Percentiles rank a stretch among this genome's conserved stretches.
Evolutionary conservation across 1,140 invertebrate genomes (phyloP).

Genomic region (Patella vulgata): DNA sequence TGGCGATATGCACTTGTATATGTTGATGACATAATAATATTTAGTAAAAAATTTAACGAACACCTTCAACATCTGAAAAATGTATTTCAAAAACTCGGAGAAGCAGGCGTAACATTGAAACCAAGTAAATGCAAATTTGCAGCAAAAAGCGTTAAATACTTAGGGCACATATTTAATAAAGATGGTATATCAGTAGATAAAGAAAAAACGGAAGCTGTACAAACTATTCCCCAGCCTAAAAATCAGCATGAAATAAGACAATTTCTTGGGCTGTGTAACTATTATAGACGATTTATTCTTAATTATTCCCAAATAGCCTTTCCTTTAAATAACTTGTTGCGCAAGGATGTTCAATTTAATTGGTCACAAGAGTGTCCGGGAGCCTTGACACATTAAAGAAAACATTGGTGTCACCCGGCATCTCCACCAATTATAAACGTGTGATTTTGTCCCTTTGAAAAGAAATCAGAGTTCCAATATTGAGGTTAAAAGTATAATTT

Average conservation of each 20-base stretch:
- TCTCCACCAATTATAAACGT: no score
- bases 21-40: constrained; percentile 13
- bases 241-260: constrained; percentile 57
- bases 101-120: constrained; percentile 35
- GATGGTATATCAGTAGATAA: constrained; percentile 32
- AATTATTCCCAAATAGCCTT: constrained; percentile 28
- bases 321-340: constrained; percentile 15
- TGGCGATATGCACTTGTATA: constrained; percentile 14
- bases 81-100: constrained; percentile 16
- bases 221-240: constrained; percentile 39
- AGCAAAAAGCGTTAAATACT: constrained; percentile 26
- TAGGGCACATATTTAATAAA: constrained; percentile 37
- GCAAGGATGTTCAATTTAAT: no score
- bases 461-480: no score
- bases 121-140: constrained; percentile 29
- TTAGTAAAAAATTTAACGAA: no score
- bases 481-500: no score
- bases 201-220: constrained; percentile 13
- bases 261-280: constrained; percentile 68
- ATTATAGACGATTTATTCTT: constrained; percentile 35
- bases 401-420: no score
- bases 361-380: no score
- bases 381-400: no score
- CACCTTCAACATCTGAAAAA: no score
- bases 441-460: no score